Base-by-base conservation (phyloP, 2,113 vertebrate species). In the Cyphomyrus discorhynchus region DNA sequence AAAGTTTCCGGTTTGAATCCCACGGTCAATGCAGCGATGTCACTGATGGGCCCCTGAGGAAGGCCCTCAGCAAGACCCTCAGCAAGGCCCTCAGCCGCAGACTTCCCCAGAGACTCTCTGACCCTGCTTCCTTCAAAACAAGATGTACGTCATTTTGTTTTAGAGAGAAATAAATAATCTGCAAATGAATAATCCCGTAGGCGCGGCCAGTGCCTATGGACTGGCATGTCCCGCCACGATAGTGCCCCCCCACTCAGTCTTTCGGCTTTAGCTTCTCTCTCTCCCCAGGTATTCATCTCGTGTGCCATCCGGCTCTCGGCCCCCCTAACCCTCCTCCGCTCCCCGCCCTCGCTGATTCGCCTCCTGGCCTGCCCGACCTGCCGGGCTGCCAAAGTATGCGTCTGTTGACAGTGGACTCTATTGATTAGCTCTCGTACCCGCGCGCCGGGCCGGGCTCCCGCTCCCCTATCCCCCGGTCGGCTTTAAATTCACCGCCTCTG, bases 401-500 rank as follows among this genome's bases (percentile, higher is more conserved):
- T 35, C 53, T 27, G 53, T 24, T 39, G 86, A 56, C 86, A 58
- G 86, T 42, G 53, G 86, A 62, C 50, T 45, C 85, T 50, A 86
- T 86, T 86, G 85, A 86, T 86, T 86, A 86, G 85, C 85, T 39
- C 13, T 39, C 19, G 15, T 42, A 58, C 8, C 86, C 19, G n/a
- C 27, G 1, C 74, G 1, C 21, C 19, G 31, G 10, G 56, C 31
- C 87, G 21, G 31, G 35, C 5, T 46, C 87, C 5, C n/a, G 21
- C 85, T 86, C 85, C 27, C 6, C 24, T 27, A 31, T n/a, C 45
- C 45, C 82, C 82, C 24, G 42, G 39, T 24, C 42, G 45, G 42
- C 82, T 47, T 47, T 47, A 84, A 84, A 84, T 84, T 47, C 47
- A 31, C 49, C 35, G 87, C 53, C 56, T 66, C 87, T 88, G 87